Base-by-base conservation (phyloP, 2,797 vertebrate species). In the Pygocentrus nattereri region DNA sequence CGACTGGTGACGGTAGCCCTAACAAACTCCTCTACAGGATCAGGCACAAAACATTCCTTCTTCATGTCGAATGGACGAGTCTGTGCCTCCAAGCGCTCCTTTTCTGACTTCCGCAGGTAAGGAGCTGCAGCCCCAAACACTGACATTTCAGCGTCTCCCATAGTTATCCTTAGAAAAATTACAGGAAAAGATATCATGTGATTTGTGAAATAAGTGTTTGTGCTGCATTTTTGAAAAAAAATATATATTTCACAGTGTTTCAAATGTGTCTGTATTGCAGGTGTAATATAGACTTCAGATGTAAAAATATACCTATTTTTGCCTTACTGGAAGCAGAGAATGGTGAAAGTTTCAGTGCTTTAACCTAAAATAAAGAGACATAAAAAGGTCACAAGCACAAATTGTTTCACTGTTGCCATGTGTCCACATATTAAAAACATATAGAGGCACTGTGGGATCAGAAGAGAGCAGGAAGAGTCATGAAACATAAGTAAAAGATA, bases 31-130 rank as follows among this genome's bases (percentile, higher is more conserved):
- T 97, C 95, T 83, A 95, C 95, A 2, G 89, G 34, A 87, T 98
- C 97, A 0, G 95, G 95, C 41, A 97, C 94, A 4, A 96, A 98
- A 68, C 96, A 95, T 47, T 97, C 96, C 88, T 95, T 97, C 93
- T 98, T 98, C 85, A 97, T 93, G 88, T 98, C 97, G 0, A 98
- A 98, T 68, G 76, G 3, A 50, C 95, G 94, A 0, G 94, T 97
- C 71, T 97, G 97, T 0, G 94, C 95, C 84, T 97, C 96, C 81
- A 97, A 88, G 10, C 97, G 93, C 77, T 96, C 94, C 89, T 88
- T 96, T 2, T 98, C 97, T 0, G 97, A 95, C 91, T 97, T 96
- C 79, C 97, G 93, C 87, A 98, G 92, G 89, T 85, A 98, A 0
- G 96, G 11, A 34, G 95, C 95, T 0, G 97, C 96, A 0, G 31